Evolutionary conservation across 1,140 invertebrate genomes (phyloP).

Genomic region (Heliconius congener): DNA sequence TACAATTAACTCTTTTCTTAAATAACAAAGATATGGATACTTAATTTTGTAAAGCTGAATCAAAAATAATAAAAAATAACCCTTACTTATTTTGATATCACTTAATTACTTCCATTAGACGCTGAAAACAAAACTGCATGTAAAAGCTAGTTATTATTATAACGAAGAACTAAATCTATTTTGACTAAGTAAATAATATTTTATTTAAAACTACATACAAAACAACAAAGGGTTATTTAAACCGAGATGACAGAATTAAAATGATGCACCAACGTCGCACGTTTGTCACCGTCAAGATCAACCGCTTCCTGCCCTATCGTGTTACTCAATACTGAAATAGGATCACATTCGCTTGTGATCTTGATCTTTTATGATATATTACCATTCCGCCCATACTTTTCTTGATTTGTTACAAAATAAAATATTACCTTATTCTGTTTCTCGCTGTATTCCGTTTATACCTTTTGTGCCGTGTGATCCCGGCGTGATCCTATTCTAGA

Average conservation of each 20-base stretch:
- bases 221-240: conserved; percentile 41
- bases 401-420: neutral
- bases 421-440: too few species aligned
- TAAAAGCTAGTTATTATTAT: neutral
- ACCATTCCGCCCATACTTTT: neutral
- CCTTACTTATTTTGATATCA: too few species aligned
- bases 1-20: too few species aligned
- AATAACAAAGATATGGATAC: too few species aligned
- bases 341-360: conserved; percentile 25
- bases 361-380: conserved; percentile 14
- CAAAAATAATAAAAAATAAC: too few species aligned
- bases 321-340: conserved; percentile 39
- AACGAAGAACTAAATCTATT: neutral
- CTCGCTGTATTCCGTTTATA: too few species aligned
- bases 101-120: too few species aligned
- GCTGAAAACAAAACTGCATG: neutral
- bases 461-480: too few species aligned
- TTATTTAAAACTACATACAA: neutral
- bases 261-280: conserved; percentile 29
- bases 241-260: conserved; percentile 39
- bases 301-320: conserved; percentile 41
- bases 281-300: conserved; percentile 43
- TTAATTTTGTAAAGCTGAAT: too few species aligned
- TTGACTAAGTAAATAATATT: neutral
- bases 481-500: fast-evolving